Evolutionary conservation across 1,140 invertebrate genomes (phyloP), one percentile per base, ranked within the genome.

Genomic region (Drosophila ohnishii): DNA sequence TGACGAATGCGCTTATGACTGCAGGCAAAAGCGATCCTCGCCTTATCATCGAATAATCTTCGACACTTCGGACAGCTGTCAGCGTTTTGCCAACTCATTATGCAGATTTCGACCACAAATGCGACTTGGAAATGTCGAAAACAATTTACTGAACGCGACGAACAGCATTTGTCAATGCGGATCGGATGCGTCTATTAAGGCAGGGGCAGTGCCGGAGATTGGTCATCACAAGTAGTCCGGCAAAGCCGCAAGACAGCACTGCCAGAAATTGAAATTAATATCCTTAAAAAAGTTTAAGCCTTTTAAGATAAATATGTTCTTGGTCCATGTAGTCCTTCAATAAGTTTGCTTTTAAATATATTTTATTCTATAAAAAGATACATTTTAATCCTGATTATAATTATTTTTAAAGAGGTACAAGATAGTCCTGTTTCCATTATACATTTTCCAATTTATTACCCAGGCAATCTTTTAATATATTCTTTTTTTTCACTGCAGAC

Each of bases 1-100:
- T 80, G 77, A 84, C 84, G 66, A 88, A 88, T 87, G 51, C 55
- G 64, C 83, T 77, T 71, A 82, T 83, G 72, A 72, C 78, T 80
- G 47, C 34, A 25, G 73, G 66, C 51, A 37, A 65, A 47, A 56
- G 45, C 45, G 57, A 71, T 75, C 50, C 57, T 70, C 51, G 53
- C 57, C 73, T 48, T 70, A 71, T 71, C 67, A 70, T 70, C 51
- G 42, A 50, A 32, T 57, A 69, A 71, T 62, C 58, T 78, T 62
- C 50, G 73, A 72, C 78, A 86, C 79, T 74, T 86, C 59, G 74
- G 74, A 77, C 79, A 86, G 84, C 69, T 78, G 74, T 66, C 74
- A 69, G 62, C 75, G 66, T 78, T 82, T 82, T 78, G 62, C 61
- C 74, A 81, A 85, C 70, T 69, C 62, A 78, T 81, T 86, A 78